These are phyloP conservation scores for Australoheros facetus DNA, from an alignment of 2,797 vertebrate species.

Conservation along the genomic window DNA sequence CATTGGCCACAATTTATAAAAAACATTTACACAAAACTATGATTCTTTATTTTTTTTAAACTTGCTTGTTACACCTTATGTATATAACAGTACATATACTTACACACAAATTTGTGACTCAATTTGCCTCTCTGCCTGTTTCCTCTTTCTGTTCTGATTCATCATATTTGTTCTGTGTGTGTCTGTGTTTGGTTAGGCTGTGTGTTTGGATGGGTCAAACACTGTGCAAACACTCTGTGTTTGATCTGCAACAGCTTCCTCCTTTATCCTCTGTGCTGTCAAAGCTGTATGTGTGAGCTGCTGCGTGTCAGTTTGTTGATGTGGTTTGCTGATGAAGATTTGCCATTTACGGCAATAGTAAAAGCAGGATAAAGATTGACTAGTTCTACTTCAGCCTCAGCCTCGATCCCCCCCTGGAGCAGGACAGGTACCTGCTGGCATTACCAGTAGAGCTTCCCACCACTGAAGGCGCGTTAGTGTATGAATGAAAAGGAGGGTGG, in stretches of 20 bases:
- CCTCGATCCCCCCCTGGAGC: not conserved
- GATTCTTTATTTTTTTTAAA: not conserved
- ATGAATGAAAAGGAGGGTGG: not conserved
- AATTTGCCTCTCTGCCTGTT: not conserved
- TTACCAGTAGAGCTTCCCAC: not conserved
- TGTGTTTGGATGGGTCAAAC: not conserved
- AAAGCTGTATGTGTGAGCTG: not conserved
- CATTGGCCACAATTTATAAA: too few relatives aligned
- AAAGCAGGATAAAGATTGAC: not conserved
- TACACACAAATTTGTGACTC: not conserved
- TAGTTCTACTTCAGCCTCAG: not conserved
- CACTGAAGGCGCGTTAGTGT: not conserved
- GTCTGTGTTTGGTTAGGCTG: not conserved
- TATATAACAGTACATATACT: too few relatives aligned
- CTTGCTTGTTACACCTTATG: not conserved
- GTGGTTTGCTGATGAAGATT: not conserved
- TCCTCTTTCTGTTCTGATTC: not conserved
- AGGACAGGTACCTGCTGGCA: not conserved
- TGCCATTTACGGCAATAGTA: not conserved
- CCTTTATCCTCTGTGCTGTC: not conserved
- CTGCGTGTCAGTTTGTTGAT: not conserved
- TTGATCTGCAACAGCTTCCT: not conserved
- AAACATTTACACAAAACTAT: too few relatives aligned
- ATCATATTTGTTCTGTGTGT: not conserved
- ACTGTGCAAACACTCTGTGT: not conserved